Conservation (phyloP, 2,888 invertebrate species). For the Noctua fimbriata region DNA sequence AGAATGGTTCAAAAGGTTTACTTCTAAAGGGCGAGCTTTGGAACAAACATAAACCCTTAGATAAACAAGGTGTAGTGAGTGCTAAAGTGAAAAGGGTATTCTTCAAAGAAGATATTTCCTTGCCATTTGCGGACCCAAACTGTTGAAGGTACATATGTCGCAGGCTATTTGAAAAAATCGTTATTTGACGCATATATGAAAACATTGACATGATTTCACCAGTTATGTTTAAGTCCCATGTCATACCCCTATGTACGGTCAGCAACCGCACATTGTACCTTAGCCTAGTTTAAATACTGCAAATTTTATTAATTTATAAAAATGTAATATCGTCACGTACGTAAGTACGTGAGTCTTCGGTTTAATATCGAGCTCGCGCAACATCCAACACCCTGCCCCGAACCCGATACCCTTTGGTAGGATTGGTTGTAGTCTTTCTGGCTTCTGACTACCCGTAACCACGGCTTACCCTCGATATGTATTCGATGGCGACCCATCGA, state of each 20-base stretch:
- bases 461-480: no score
- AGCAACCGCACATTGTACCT: no score
- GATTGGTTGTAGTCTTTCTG: no score
- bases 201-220: background rate
- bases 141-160: background rate
- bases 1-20: conserved; percentile 17
- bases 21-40: conserved; percentile 31
- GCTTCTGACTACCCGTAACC: background rate
- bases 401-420: no score
- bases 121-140: background rate
- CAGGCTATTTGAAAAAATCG: background rate
- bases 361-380: no score
- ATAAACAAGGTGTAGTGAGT: conserved; percentile 48
- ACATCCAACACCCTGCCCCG: no score
- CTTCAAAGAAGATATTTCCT: conserved; percentile 28
- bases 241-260: no score
- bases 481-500: background rate
- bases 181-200: background rate
- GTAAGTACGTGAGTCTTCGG: no score
- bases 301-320: no score
- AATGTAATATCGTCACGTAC: no score
- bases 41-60: conserved; percentile 43
- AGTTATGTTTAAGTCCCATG: background rate
- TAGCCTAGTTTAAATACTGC: no score
- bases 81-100: conserved; percentile 47